A percentile compares a stretch with the other conserved stretches of the same genome.
These are phyloP conservation scores for Celastrina argiolus DNA, from an alignment of 2,888 invertebrate species.

Conservation along the genomic window DNA sequence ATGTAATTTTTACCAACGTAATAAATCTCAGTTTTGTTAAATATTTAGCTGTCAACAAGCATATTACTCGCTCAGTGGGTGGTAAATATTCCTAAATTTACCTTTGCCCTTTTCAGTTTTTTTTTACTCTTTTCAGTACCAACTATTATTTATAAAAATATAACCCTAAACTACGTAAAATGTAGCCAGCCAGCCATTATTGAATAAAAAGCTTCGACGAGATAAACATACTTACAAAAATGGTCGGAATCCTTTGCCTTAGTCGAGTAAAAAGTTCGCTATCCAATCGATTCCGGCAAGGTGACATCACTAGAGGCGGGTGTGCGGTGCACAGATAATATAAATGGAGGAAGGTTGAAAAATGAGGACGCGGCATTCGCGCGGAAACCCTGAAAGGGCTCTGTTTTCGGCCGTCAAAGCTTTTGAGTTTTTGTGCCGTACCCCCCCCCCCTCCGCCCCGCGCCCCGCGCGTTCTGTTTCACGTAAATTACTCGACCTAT, in stretches of 20 bases:
- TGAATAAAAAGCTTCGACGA: too few relatives aligned
- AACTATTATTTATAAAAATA: too few relatives aligned
- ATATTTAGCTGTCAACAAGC: not conserved
- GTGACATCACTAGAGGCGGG: constrained; percentile 50
- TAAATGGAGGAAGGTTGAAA: constrained; percentile 75
- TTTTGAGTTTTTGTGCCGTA: constrained; percentile 40
- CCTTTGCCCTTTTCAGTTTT: not conserved
- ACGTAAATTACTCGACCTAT: constrained; percentile 19
- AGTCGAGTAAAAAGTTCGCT: not conserved
- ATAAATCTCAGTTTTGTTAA: not conserved
- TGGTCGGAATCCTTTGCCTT: too few relatives aligned
- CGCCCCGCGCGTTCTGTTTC: constrained; percentile 8
- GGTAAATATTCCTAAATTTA: not conserved
- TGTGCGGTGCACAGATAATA: constrained; percentile 75
- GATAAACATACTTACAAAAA: too few relatives aligned
- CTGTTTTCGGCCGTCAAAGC: constrained; percentile 56
- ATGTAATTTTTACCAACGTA: not conserved
- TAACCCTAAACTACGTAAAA: too few relatives aligned
- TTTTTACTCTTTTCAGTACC: not conserved
- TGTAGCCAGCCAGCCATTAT: too few relatives aligned
- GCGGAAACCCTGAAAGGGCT: constrained; percentile 68
- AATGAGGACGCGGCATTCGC: constrained; percentile 69
- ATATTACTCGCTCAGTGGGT: not conserved
- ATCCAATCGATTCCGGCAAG: constrained; percentile 44
- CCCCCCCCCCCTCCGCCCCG: not conserved